Conservation (phyloP, 2,888 invertebrate genomes). For the Pecten maximus region DNA sequence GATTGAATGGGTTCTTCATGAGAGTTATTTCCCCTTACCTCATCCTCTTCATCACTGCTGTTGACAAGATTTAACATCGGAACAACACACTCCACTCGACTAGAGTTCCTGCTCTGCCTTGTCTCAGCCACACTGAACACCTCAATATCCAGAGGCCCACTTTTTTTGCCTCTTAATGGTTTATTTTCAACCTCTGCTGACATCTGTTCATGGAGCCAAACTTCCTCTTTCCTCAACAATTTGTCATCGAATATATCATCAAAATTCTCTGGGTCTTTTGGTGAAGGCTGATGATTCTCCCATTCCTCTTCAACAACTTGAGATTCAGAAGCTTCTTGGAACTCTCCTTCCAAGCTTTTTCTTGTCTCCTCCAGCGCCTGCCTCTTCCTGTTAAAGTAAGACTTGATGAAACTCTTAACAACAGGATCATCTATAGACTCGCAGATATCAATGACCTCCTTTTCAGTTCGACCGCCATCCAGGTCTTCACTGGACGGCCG, state of each 20-base stretch:
- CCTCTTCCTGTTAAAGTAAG: constrained; percentile 65
- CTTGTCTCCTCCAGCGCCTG: constrained; percentile 39
- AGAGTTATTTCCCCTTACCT: constrained; percentile 41
- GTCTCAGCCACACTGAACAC: constrained; percentile 73
- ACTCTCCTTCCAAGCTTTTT: background rate
- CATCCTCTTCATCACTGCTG: constrained; percentile 73
- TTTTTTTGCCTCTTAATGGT: constrained; percentile 57
- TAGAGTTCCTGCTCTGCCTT: constrained; percentile 62
- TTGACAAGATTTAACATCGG: constrained; percentile 70
- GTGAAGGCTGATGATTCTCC: background rate
- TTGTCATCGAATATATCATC: constrained; percentile 10
- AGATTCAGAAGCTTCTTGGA: background rate
- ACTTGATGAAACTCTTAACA: constrained; percentile 70
- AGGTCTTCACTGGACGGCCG: constrained; percentile 68
- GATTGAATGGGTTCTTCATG: background rate
- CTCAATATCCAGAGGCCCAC: constrained; percentile 72
- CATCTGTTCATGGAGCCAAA: constrained; percentile 46
- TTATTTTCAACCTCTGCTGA: constrained; percentile 22
- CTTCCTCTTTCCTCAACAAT: background rate
- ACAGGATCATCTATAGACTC: constrained; percentile 71
- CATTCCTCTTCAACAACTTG: background rate
- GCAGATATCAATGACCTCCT: constrained; percentile 71
- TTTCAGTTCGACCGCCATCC: constrained; percentile 58
- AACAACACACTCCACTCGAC: constrained; percentile 59
- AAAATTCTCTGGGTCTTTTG: background rate